These are phyloP conservation scores for Clivina fossor DNA, from an alignment of 2,888 invertebrate genomes.

Conservation along the genomic window DNA sequence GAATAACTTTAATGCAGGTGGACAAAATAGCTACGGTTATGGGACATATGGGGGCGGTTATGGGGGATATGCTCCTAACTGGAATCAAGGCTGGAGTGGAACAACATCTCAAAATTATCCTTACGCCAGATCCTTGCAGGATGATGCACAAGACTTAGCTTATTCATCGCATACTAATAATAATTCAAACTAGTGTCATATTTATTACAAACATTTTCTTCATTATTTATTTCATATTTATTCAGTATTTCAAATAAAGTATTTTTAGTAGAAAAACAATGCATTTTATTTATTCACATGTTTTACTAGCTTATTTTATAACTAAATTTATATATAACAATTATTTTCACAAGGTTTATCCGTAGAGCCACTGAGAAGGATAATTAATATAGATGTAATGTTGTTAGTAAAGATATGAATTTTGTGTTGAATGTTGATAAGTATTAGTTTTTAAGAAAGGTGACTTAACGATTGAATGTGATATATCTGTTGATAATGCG, in stretches of 20 bases:
- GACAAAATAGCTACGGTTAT: conserved; percentile 11
- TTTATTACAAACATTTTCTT: conserved; percentile 48
- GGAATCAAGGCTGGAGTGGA: conserved; percentile 45
- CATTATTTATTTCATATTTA: conserved; percentile 36
- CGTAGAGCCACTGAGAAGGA: too few species aligned
- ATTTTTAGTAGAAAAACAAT: background rate
- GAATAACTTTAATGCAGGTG: conserved; percentile 1
- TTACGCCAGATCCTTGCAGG: conserved; percentile 54
- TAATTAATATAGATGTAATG: too few species aligned
- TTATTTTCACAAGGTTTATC: too few species aligned
- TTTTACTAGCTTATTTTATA: too few species aligned
- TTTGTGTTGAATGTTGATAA: too few species aligned
- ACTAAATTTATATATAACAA: too few species aligned
- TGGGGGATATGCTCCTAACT: conserved; percentile 36
- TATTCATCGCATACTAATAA: conserved; percentile 62
- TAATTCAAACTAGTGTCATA: conserved; percentile 31
- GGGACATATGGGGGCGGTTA: conserved; percentile 34
- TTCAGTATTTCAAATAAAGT: conserved; percentile 13
- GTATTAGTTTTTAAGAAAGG: too few species aligned
- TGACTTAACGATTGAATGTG: too few species aligned
- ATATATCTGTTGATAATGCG: too few species aligned
- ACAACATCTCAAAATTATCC: conserved; percentile 52
- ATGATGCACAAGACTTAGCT: conserved; percentile 67
- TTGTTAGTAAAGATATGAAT: too few species aligned
- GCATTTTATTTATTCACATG: background rate